Evolutionary conservation across 23 tunicate genomes (phyloP).

Genomic region (Diplosoma virens): DNA sequence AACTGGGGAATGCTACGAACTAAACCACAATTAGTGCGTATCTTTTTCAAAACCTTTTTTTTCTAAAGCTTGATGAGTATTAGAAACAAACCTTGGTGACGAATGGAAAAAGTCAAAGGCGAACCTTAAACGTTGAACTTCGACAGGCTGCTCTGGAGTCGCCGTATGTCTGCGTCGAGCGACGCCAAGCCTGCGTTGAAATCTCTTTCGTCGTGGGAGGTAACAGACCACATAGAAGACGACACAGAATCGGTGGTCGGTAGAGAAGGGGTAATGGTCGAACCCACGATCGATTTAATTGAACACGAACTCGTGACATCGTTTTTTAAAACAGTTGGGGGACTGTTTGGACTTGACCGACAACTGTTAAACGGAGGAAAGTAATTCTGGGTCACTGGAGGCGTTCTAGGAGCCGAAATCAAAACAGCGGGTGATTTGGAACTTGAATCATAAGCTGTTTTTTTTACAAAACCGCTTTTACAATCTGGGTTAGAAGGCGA

Average conservation of each 20-base stretch:
- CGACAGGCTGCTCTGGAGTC: slow-evolving; percentile 51
- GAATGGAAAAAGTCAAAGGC: too few species aligned
- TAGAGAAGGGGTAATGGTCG: not conserved
- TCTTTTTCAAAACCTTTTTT: too few species aligned
- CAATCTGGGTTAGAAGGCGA: too few species aligned
- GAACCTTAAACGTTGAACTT: not conserved
- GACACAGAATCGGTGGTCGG: slow-evolving; percentile 37
- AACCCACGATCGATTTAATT: not conserved
- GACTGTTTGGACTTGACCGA: too few species aligned
- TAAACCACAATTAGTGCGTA: too few species aligned
- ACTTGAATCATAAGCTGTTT: not conserved
- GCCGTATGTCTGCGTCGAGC: slow-evolving; percentile 72
- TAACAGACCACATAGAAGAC: slow-evolving; percentile 55
- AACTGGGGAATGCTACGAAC: too few species aligned
- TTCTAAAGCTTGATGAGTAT: too few species aligned
- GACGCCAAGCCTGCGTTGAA: slow-evolving; percentile 70
- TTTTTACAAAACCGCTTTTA: too few species aligned
- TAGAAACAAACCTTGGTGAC: too few species aligned
- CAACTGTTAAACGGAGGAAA: not conserved
- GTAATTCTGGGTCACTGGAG: not conserved
- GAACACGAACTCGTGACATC: not conserved
- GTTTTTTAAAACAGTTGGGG: too few species aligned
- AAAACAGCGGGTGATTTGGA: not conserved
- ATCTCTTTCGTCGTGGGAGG: slow-evolving; percentile 56
- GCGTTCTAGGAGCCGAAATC: not conserved